Percentiles rank a stretch among this genome's conserved stretches.
Conservation (phyloP, 2,113 vertebrate genomes). For the Arothron firmamentum region DNA sequence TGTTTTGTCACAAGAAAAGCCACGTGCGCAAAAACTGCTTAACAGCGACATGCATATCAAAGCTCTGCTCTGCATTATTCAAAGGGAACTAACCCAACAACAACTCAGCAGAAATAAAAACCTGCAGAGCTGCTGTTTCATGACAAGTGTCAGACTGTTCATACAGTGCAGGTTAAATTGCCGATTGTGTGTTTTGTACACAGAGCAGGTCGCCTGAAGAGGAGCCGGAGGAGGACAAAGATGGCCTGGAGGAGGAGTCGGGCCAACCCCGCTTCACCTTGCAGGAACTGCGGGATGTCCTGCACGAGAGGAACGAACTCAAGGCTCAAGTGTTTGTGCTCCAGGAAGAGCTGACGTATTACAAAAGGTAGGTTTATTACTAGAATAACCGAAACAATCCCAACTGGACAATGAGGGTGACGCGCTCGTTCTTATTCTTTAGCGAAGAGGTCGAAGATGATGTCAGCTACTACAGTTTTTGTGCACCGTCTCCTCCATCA, state of each 20-base stretch:
- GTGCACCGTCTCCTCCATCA: conserved; percentile 52
- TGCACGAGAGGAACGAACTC: conserved; percentile 90
- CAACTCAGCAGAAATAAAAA: not conserved
- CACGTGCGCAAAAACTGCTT: not conserved
- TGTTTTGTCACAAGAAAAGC: too few relatives aligned
- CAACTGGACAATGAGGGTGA: not conserved
- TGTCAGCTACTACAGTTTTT: conserved; percentile 55
- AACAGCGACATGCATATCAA: not conserved
- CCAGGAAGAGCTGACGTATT: conserved; percentile 89
- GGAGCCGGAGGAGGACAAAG: conserved; percentile 65
- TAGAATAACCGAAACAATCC: not conserved
- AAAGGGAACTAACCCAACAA: too few relatives aligned
- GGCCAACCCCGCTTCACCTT: conserved; percentile 87
- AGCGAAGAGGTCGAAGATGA: conserved; percentile 88
- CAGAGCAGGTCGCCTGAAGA: conserved; percentile 66
- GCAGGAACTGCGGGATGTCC: conserved; percentile 88
- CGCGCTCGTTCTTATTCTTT: conserved; percentile 24
- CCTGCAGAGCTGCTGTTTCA: not conserved
- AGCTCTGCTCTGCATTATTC: too few relatives aligned
- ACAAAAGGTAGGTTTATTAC: conserved; percentile 77
- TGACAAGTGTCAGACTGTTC: not conserved
- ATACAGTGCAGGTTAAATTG: not conserved
- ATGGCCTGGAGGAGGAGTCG: conserved; percentile 76
- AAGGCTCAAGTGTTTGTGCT: conserved; percentile 89
- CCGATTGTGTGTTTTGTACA: conserved; percentile 49